phyloP scores from a whole-genome alignment of 1,140 invertebrate genomes.

The Leptinotarsa lineolata region DNA sequence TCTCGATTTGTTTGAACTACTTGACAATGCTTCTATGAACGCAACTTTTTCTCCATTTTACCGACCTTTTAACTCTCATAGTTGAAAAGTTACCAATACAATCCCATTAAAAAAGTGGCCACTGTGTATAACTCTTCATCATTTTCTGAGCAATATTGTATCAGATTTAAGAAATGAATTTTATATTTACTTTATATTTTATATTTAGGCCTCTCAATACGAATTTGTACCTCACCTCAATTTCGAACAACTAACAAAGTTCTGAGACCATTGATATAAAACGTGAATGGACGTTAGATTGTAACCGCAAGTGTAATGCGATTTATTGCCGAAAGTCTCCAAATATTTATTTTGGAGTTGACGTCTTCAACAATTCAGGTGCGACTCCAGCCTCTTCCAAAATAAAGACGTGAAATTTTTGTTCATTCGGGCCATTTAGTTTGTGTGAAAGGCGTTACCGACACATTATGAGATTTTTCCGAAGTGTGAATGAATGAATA shows the following conservation, averaged over 20 bases:
- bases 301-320: slow-evolving; percentile 50
- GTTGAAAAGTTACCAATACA: too few relatives aligned
- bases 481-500: slow-evolving; percentile 32
- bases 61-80: too few relatives aligned
- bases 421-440: slow-evolving; percentile 34
- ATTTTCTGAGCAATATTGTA: too few relatives aligned
- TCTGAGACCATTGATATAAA: slow-evolving; percentile 1
- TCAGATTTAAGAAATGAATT: too few relatives aligned
- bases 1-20: too few relatives aligned
- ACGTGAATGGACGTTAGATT: slow-evolving; percentile 22
- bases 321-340: slow-evolving; percentile 50
- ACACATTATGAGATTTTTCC: slow-evolving; percentile 35
- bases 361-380: slow-evolving; percentile 46
- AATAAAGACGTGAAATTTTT: slow-evolving; percentile 43
- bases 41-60: too few relatives aligned
- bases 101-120: too few relatives aligned
- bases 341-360: slow-evolving; percentile 52
- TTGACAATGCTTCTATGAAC: too few relatives aligned
- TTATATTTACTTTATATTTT: too few relatives aligned
- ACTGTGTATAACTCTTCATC: too few relatives aligned
- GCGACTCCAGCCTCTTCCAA: slow-evolving; percentile 35
- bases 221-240: slow-evolving; percentile 1
- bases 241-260: neutral
- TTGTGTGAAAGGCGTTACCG: slow-evolving; percentile 36
- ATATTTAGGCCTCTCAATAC: too few relatives aligned